Evolutionary conservation across 2,888 invertebrate species (phyloP), one percentile per base, ranked within the genome.

Genomic region (Phorcus lineatus): DNA sequence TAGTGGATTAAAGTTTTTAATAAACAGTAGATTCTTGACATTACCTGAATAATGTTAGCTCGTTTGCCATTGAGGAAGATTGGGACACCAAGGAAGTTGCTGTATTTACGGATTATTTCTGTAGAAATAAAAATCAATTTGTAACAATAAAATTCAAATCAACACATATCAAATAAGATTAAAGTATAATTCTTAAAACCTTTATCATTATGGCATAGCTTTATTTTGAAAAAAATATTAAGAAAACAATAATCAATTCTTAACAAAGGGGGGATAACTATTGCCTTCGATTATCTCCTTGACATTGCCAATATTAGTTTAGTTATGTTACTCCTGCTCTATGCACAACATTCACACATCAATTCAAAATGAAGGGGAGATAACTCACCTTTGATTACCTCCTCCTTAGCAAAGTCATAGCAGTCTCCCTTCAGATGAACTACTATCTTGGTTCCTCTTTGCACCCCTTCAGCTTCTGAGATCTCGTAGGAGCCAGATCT

Each of bases 1-100:
- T 36, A 7, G 36, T 6, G 36, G 36, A 36, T 7, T 6, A 36
- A 36, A 36, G 36, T 36, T 36, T 36, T 7, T 36, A 36, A 36
- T 36, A 36, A 36, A 36, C 3, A 7, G 4, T 6, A 6, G 36
- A 7, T 47, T 47, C 13, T 11, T 47, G 4, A 13, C 11, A 47
- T 74, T 84, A 92, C 96, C 95, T 96, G 96, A 70, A 98, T 96
- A 74, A 96, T 96, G 93, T 99, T 99, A 0, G 96, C 96, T 92
- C 96, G 96, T 87, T 96, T 96, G 82, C 97, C 97, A 93, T 99
- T 99, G 28, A 99, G 94, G 88, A 95, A 96, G 89, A 99, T 97
- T 0, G 98, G 97, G 88, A 97, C 97, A 52, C 98, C 97, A 66
- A 99, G 97, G 93, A 99, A 99, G 93, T 98, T 99, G 93, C 98